Base-by-base conservation (phyloP, 2,888 invertebrate genomes). In the Eremobia ochroleuca region DNA sequence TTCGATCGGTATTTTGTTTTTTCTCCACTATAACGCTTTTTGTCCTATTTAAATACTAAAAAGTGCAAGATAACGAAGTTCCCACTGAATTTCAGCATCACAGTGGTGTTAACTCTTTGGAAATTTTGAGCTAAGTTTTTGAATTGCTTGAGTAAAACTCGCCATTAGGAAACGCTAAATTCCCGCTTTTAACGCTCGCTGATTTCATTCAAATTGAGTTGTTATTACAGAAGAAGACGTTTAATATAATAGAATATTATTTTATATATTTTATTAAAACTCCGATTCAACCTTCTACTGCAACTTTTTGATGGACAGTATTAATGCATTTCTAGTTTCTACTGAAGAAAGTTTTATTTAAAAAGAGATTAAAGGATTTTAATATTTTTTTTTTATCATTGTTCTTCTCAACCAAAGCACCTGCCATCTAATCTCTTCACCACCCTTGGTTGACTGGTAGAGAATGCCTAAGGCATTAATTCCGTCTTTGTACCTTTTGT, bases 131-230 rank as follows among this genome's bases (percentile, higher is more conserved):
- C 28, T 34, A 68, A 81, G 82, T 64, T 79, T 71, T 75, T 68
- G 76, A 81, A 68, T 68, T 34, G 58, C 76, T 81, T n/a, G 52
- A 74, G 61, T 81, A 40, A 67, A 79, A 81, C 37, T 67, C 81
- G 37, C 43, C 66, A 67, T 81, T 79, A 81, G 61, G 61, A 55
- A 74, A 81, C 52, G 52, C 55, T 55, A 55, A 81, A 81, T 73
- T 81, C 46, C 37, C 37, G 43, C 5, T 28, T 75, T 64, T 81
- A 43, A 52, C 28, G 58, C 46, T 79, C 58, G 13, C 46, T 52
- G 62, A n/a, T 66, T 81, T 31, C 6, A 67, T 79, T 79, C n/a
- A 81, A 58, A 81, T 58, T 52, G 25, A 65, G 59, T 28, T 66
- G 43, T 46, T 74, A 62, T 73, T 67, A 25, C 37, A 49, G 9